Base-by-base conservation (phyloP, 35 echinoderm and acorn worm genomes). In the Anneissia japonica region DNA sequence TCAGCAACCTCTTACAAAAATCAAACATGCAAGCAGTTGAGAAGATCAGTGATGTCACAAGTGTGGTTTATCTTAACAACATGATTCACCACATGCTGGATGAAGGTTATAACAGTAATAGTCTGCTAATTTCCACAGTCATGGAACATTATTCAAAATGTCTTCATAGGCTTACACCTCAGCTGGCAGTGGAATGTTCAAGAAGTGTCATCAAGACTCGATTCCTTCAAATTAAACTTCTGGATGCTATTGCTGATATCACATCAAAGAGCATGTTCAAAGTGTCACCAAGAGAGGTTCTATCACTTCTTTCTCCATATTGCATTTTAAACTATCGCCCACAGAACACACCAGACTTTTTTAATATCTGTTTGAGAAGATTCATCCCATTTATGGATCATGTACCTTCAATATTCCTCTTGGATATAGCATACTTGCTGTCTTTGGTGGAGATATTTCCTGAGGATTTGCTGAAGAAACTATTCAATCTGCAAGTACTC, bases 401-500 rank as follows among this genome's bases (percentile, higher is more conserved):
- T 9, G 83, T 91, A 31, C 82, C 89, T 4, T 37, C 89, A 3
- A 79, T 86, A 28, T 94, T 91, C 46, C 39, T 99, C 28, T 89
- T 99, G 17, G 86, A 91, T 37, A 79, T 99, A 34, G 90, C 96
- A 30, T 76, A 88, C 37, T 31, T 86, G 1, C 64, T 93, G 78
- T 84, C 92, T 0, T 89, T 89, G 74, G 79, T 41, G 13, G 92
- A 99, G 83, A 46, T 41, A 34, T 94, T 89, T 78, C 87, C 92
- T 46, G 89, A 89, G 32, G 46, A 78, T 12, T 40, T 99, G 31
- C 79, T 94, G 36, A 86, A 88, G 55, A 79, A 81, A 17, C 89
- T 99, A 37, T 99, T 99, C 40, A 99, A 89, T 35, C 77, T 94
- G 74, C 89, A 94, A 32, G 91, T 99, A 75, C 89, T 99, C 28